phyloP scores from a whole-genome alignment of 1,140 invertebrate species.

The Hirudo medicinalis region DNA sequence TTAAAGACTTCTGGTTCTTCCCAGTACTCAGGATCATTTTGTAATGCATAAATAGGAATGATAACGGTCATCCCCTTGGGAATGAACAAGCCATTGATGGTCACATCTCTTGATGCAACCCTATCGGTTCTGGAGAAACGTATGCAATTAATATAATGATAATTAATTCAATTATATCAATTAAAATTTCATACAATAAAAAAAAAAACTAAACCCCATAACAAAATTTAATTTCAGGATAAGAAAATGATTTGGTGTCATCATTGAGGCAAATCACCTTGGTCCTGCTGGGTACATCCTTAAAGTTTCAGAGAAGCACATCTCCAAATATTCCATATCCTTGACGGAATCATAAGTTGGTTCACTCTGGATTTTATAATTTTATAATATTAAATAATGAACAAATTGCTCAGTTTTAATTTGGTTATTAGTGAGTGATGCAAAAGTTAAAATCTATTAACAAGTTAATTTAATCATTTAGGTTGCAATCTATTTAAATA shows the following conservation, averaged over 20 bases:
- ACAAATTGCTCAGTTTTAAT: neutral
- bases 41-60: constrained; percentile 46
- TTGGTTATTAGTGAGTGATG: neutral
- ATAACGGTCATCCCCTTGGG: constrained; percentile 33
- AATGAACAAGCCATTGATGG: constrained; percentile 27
- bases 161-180: neutral
- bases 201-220: too few relatives aligned
- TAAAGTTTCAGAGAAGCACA: constrained; percentile 36
- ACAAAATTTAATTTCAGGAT: too few relatives aligned
- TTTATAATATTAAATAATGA: neutral
- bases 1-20: constrained; percentile 40
- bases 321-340: constrained; percentile 35
- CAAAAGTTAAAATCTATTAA: neutral
- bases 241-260: too few relatives aligned
- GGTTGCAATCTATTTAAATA: neutral
- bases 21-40: constrained; percentile 41
- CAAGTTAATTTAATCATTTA: neutral
- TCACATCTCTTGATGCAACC: constrained; percentile 14
- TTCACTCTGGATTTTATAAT: constrained; percentile 2
- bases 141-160: constrained; percentile 27
- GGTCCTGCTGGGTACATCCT: constrained; percentile 34
- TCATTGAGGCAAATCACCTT: constrained; percentile 26
- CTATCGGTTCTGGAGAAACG: constrained; percentile 8
- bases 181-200: neutral
- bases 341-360: constrained; percentile 32